Evolutionary conservation across 2,113 vertebrate genomes (phyloP).

Genomic region (Corydoras sp.): DNA sequence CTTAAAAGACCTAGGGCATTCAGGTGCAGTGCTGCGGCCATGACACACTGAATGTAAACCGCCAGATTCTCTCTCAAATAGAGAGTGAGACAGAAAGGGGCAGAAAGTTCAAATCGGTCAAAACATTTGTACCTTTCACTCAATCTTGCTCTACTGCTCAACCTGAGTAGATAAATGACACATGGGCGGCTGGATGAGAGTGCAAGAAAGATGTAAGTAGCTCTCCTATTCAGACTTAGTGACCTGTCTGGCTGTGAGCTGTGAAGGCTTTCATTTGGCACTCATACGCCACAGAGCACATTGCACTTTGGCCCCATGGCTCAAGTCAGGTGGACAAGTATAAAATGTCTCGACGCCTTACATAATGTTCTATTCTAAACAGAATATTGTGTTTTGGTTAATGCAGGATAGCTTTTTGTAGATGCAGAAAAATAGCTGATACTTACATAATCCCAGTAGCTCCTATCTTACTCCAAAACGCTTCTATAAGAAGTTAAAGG

Average conservation of each 20-base stretch:
- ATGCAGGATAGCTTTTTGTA: too few relatives aligned
- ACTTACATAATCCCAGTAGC: too few relatives aligned
- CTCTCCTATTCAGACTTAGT: constrained; percentile 40
- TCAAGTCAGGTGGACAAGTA: not conserved
- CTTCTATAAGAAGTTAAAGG: too few relatives aligned
- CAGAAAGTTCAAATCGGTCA: constrained; percentile 42
- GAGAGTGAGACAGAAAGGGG: constrained; percentile 7
- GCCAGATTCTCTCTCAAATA: constrained; percentile 8
- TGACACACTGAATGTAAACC: constrained; percentile 26
- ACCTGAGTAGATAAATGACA: constrained; percentile 51
- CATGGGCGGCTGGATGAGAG: constrained; percentile 34
- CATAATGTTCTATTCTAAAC: too few relatives aligned
- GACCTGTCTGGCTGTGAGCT: constrained; percentile 35
- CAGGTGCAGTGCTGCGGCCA: constrained; percentile 17
- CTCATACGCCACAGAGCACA: constrained; percentile 42
- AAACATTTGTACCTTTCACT: constrained; percentile 39
- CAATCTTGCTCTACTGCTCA: constrained; percentile 33
- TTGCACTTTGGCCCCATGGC: not conserved
- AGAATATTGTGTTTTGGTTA: too few relatives aligned
- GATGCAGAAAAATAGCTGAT: too few relatives aligned
- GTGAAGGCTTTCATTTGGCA: constrained; percentile 21
- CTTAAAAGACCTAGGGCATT: constrained; percentile 27
- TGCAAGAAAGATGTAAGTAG: constrained; percentile 12
- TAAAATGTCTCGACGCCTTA: too few relatives aligned
- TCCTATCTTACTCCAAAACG: too few relatives aligned